Evolutionary conservation across 2,113 vertebrate genomes (phyloP), one percentile per base, ranked within the genome.

Genomic region (Hydrochoerus hydrochaeris): DNA sequence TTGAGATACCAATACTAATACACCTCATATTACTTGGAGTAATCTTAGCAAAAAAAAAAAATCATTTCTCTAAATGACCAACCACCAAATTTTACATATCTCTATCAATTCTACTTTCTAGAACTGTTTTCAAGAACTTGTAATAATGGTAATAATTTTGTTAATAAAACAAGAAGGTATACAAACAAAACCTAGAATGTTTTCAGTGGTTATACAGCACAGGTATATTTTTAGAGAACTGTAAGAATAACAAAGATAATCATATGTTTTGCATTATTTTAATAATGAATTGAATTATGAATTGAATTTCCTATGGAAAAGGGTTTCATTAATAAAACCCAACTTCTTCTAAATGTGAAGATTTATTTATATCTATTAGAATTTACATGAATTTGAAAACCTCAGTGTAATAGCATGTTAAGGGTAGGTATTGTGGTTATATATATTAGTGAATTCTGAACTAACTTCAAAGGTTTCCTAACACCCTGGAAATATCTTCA

Each of bases 401-500:
- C 65, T 22, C 41, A 88, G 75, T 80, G 35, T 44, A 92, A n/a
- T 3, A n/a, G 28, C 49, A 86, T 83, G 58, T 88, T 93, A 87
- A 95, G 82, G 28, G 28, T 32, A 92, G 69, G 81, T 93, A 35
- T 85, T 52, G 38, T 57, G 28, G 84, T 54, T 92, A 63, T 28
- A 90, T 82, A 93, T 7, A 83, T 9, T n/a, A 95, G 85, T 96
- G 92, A 96, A 95, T 97, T 95, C 71, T 89, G 97, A 92, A 85
- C 67, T 95, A 95, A 98, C 95, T 96, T 95, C 94, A 93, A 97
- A 97, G 97, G 88, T 98, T 98, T 91, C 90, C 30, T 96, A 97
- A 97, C 98, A 98, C 97, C 94, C 97, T 96, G 88, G 96, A 98
- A 97, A 97, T 94, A 95, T 97, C 98, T 98, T 98, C 97, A 98